These are phyloP conservation scores for Conus canariensis DNA, from an alignment of 2,888 invertebrate species.

Conservation along the genomic window DNA sequence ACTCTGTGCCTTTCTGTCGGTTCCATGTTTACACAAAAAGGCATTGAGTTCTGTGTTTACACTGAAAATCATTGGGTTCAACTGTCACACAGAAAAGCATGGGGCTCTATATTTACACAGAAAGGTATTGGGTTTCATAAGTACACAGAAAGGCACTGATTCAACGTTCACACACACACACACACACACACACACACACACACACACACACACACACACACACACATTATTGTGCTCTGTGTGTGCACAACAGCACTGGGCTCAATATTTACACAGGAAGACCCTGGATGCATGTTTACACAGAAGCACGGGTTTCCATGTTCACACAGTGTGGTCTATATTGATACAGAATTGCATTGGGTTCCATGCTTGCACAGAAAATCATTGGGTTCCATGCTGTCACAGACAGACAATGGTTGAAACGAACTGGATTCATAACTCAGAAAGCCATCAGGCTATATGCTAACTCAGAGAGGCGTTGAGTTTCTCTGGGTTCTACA, in stretches of 20 bases:
- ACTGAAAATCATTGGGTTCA: background rate
- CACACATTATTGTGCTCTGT: background rate
- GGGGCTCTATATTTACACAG: background rate
- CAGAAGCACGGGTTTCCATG: too few relatives aligned
- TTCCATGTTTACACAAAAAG: too few relatives aligned
- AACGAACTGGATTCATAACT: background rate
- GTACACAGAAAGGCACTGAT: background rate
- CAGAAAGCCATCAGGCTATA: background rate
- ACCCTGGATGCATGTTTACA: too few relatives aligned
- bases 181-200: slow-evolving; percentile 18
- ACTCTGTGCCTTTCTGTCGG: too few relatives aligned
- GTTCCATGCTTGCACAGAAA: background rate
- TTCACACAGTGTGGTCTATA: too few relatives aligned
- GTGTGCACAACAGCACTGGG: too few relatives aligned
- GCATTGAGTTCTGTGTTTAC: background rate
- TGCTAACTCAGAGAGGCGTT: too few relatives aligned
- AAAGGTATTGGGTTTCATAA: background rate
- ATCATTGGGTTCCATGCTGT: background rate
- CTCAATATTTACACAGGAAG: too few relatives aligned
- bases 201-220: slow-evolving; percentile 18
- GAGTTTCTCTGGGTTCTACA: too few relatives aligned
- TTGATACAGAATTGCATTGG: too few relatives aligned
- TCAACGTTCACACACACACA: background rate
- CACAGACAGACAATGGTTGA: background rate
- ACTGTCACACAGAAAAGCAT: background rate